Base-by-base conservation (phyloP, 2,113 vertebrate species). In the Eptatretus burgeri region DNA sequence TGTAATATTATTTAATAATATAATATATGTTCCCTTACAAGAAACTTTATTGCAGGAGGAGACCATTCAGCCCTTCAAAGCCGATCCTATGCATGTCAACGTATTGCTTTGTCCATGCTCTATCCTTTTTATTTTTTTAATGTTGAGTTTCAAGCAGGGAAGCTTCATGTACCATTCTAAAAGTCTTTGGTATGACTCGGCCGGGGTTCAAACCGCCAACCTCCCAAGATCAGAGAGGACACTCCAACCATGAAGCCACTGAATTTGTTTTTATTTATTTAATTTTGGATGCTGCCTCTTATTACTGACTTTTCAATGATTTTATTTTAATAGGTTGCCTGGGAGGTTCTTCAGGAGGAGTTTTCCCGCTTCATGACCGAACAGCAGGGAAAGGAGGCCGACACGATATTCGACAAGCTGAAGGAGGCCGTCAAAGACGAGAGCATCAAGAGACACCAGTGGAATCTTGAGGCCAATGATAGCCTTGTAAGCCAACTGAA, bases 361-460 rank as follows among this genome's bases (percentile, higher is more conserved):
- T 98, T 98, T 78, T 80, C 86, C 5, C 86, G 81, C 66, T 98
- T 98, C 72, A 98, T 98, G 84, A 85, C 87, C 9, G 91, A 95
- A 71, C 82, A 81, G 67, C 93, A 82, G 74, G 86, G 84, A 66
- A 93, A 93, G 74, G 87, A 94, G 63, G 84, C 91, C 9, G 91
- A 98, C 66, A 83, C 91, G 71, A 98, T 98, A 68, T 98, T 98
- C 70, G 91, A 98, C 76, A 98, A 93, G 72, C 77, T 98, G 66
- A 98, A 98, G 71, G 82, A 96, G 70, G 83, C 89, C 2, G 91
- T 98, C 62, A 94, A 84, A 69, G 91, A 98, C 64, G 91, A 98
- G 73, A 85, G 81, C 69, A 81, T 98, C 67, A 98, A 95, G 67
- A 79, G 91, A 60, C 91, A 98, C 74, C 89, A 81, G 69, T 98